Evolutionary conservation across 2,888 invertebrate species (phyloP).

Genomic region (Noctua comes): DNA sequence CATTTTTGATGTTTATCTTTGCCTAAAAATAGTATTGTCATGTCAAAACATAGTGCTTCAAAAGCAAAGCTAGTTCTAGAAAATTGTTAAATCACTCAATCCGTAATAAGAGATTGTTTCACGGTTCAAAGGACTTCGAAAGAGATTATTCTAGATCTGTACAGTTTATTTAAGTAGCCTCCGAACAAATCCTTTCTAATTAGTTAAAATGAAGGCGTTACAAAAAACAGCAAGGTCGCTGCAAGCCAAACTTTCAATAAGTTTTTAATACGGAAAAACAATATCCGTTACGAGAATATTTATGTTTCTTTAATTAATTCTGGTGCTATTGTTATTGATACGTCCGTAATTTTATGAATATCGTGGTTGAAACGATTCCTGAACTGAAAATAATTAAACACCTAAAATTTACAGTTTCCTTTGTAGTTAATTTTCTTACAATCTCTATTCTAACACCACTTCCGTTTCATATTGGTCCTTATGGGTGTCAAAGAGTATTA

Average conservation of each 20-base stretch:
- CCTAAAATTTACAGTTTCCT: no score
- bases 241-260: constrained; percentile 63
- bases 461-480: background rate
- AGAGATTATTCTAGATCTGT: constrained; percentile 38
- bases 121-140: constrained; percentile 36
- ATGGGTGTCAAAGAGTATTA: background rate
- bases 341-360: background rate
- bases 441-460: background rate
- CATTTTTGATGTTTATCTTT: no score
- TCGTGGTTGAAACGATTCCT: constrained; percentile 12
- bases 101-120: constrained; percentile 20
- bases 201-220: constrained; percentile 46
- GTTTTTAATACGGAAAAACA: constrained; percentile 70
- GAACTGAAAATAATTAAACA: background rate
- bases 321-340: constrained; percentile 21
- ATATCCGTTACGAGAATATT: constrained; percentile 63
- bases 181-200: constrained; percentile 65
- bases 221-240: constrained; percentile 68
- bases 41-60: background rate
- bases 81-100: background rate
- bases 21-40: background rate
- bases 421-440: no score
- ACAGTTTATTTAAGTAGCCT: constrained; percentile 36
- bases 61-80: background rate
- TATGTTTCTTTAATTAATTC: constrained; percentile 57